Percentiles rank a stretch among this genome's conserved stretches.
Conservation (phyloP, 1,140 invertebrate genomes). For the Aphidius gifuensis region DNA sequence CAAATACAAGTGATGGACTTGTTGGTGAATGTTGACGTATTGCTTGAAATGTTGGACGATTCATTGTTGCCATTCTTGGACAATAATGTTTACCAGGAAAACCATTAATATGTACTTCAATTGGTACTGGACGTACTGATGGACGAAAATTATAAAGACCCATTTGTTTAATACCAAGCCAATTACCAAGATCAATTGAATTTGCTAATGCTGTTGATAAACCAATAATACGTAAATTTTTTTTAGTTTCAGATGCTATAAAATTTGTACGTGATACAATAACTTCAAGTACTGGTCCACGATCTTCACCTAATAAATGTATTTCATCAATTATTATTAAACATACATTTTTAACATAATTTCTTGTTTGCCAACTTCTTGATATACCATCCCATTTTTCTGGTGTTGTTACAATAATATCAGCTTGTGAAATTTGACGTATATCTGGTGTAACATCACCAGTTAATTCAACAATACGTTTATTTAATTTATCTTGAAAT, state of each 20-base stretch:
- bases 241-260: conserved; percentile 81
- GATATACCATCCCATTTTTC: conserved; percentile 99
- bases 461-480: conserved; percentile 93
- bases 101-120: conserved; percentile 92
- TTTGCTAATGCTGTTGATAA: conserved; percentile 97
- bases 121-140: conserved; percentile 92
- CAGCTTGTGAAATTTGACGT: conserved; percentile 75
- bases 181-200: conserved; percentile 93
- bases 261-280: conserved; percentile 90
- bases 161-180: conserved; percentile 86
- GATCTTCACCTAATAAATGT: conserved; percentile 89
- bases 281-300: conserved; percentile 81
- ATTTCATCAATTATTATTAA: conserved; percentile 98
- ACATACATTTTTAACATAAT: conserved; percentile 90
- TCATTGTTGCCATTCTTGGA: conserved; percentile 99
- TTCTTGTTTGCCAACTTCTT: conserved; percentile 93
- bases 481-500: conserved; percentile 73
- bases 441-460: conserved; percentile 95
- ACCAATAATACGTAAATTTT: conserved; percentile 83
- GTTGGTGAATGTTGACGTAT: conserved; percentile 88
- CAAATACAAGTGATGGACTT: conserved; percentile 92
- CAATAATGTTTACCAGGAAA: conserved; percentile 98
- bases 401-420: conserved; percentile 96
- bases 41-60: conserved; percentile 96
- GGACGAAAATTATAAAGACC: conserved; percentile 98